phyloP scores from a whole-genome alignment of 2,113 vertebrate genomes.

The Haemorhous mexicanus region DNA sequence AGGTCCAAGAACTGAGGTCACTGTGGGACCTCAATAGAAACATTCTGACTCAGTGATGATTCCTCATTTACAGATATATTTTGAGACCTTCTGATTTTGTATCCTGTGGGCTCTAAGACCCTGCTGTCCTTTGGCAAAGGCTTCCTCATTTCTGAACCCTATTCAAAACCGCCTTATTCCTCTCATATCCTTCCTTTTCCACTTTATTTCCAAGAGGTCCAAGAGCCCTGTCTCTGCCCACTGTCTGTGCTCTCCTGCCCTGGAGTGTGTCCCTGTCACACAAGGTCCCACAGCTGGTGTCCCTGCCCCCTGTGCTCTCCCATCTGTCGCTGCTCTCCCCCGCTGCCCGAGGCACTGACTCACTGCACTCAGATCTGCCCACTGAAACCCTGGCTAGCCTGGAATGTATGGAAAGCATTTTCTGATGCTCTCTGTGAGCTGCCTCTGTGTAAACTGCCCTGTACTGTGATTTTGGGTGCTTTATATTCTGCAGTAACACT shows the following conservation, averaged over 20 bases:
- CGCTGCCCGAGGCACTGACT: not conserved
- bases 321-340: constrained; percentile 5
- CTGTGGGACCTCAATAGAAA: constrained; percentile 24
- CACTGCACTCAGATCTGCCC: not conserved
- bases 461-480: not conserved
- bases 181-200: not conserved
- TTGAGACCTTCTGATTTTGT: constrained; percentile 42
- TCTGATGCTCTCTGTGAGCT: not conserved
- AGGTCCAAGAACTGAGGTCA: constrained; percentile 36
- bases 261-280: not conserved
- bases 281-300: not conserved
- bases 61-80: constrained; percentile 51
- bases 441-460: not conserved
- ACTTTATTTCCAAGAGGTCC: not conserved
- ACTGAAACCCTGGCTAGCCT: not conserved
- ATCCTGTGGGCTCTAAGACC: constrained; percentile 32
- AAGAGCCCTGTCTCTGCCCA: not conserved
- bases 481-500: constrained; percentile 24
- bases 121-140: constrained; percentile 41
- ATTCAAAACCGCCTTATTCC: not conserved
- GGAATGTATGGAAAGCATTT: not conserved
- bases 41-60: constrained; percentile 44
- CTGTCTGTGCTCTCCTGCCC: not conserved
- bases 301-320: not conserved
- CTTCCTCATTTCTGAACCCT: not conserved